phyloP scores from a whole-genome alignment of 2,888 invertebrate species.

The Zaprionus obscuricornis region DNA sequence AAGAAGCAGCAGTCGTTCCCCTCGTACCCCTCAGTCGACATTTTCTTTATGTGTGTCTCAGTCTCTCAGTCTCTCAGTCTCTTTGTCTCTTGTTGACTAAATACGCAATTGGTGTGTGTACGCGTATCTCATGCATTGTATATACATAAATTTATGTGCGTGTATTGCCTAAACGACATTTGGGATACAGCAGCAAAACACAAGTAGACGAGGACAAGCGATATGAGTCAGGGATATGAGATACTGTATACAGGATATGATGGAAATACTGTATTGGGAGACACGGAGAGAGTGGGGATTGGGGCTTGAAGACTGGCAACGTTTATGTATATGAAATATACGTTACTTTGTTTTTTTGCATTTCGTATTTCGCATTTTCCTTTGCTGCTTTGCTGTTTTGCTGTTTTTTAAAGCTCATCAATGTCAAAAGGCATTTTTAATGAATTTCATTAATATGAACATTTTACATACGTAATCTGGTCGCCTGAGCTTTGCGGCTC shows the following conservation, averaged over 20 bases:
- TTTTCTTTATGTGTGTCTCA: slow-evolving; percentile 4
- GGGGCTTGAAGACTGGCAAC: too few species aligned
- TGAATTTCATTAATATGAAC: slow-evolving; percentile 48
- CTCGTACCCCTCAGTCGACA: too few species aligned
- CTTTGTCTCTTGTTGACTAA: slow-evolving; percentile 55
- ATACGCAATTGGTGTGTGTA: slow-evolving; percentile 35
- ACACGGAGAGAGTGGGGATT: too few species aligned
- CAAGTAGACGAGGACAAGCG: slow-evolving; percentile 23
- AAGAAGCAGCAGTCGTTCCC: slow-evolving; percentile 31
- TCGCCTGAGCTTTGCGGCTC: slow-evolving; percentile 17
- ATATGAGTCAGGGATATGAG: slow-evolving; percentile 9
- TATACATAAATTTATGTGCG: slow-evolving; percentile 36
- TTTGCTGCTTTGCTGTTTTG: slow-evolving; percentile 5
- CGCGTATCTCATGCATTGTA: slow-evolving; percentile 25
- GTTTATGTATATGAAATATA: slow-evolving; percentile 25
- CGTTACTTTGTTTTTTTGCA: too few species aligned
- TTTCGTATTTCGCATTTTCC: not conserved
- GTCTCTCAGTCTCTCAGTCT: slow-evolving; percentile 15
- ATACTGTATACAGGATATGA: too few species aligned
- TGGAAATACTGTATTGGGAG: too few species aligned
- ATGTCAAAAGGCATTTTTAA: slow-evolving; percentile 69
- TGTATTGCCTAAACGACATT: slow-evolving; percentile 44
- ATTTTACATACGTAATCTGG: slow-evolving; percentile 41
- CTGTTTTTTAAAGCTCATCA: slow-evolving; percentile 54
- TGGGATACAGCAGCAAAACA: too few species aligned